Evolutionary conservation across 2,797 vertebrate species (phyloP), one percentile per base, ranked within the genome.

Genomic region (Sternarchorhynchus goeldii): DNA sequence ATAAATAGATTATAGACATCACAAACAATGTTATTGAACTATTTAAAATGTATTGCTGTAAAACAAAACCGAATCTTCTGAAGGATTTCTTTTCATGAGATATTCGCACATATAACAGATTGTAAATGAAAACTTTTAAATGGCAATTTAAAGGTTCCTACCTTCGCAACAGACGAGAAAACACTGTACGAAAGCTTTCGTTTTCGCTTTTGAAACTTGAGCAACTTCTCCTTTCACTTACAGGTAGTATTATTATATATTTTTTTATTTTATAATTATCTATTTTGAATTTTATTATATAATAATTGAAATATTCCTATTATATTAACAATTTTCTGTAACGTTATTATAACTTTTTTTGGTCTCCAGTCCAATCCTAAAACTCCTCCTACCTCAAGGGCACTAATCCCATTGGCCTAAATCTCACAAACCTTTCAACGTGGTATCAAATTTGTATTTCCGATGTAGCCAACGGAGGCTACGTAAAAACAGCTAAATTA

Each of bases 121-220:
- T 50, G 45, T 50, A 50, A 50, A 50, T 12, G 45, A 50, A 50
- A 50, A 50, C 10, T 50, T 50, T 12, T 50, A 50, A 50, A 14
- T 4, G 34, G 45, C 14, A 8, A 12, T 50, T 50, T 14, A 12
- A 12, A 12, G 45, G 12, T 50, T 50, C 45, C 10, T 50, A 50
- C 45, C 45, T 50, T 50, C 12, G 45, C 45, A 50, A 50, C 45
- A 50, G 45, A 2, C 10, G 2, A 50, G 1, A 7, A 31, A 70
- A 25, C 2, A 50, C 6, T 10, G 7, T 6, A 18, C 3, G 5
- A 1, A 64, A 25, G 17, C 67, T 77, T 81, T 81, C 69, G 64
- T 60, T 81, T 81, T 81, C 79, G 75, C 77, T 81, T 81, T 41
- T 18, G 17, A 18, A 29, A 31, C 1, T 31, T 3, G 6, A 14